These are phyloP conservation scores for Formica selysi DNA, from an alignment of 1,140 invertebrate genomes.

Conservation along the genomic window DNA sequence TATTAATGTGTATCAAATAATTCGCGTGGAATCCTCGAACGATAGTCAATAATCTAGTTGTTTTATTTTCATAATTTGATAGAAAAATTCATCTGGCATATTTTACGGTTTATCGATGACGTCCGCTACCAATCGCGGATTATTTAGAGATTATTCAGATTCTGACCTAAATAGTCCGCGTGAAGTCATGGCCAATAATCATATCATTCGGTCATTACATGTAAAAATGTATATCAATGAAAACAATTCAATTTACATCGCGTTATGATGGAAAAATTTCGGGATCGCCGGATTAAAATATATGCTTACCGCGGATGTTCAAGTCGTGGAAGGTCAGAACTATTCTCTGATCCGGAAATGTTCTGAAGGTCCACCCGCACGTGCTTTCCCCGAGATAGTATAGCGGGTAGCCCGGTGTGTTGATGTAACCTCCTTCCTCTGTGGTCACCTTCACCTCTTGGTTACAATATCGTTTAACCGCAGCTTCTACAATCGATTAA, in stretches of 20 bases:
- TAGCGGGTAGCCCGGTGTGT: slow-evolving; percentile 83
- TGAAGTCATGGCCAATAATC: too few relatives aligned
- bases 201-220: too few relatives aligned
- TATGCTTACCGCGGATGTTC: slow-evolving; percentile 82
- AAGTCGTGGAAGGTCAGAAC: slow-evolving; percentile 83
- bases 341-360: slow-evolving; percentile 83
- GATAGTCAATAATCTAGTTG: too few relatives aligned
- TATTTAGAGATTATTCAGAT: not conserved
- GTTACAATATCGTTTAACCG: slow-evolving; percentile 84
- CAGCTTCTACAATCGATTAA: slow-evolving; percentile 77
- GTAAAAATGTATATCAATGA: too few relatives aligned
- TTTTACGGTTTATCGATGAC: too few relatives aligned
- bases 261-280: not conserved
- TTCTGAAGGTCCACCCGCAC: slow-evolving; percentile 84
- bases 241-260: slow-evolving; percentile 1
- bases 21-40: too few relatives aligned
- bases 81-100: too few relatives aligned
- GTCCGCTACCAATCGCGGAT: not conserved
- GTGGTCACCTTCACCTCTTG: slow-evolving; percentile 78
- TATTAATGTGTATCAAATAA: too few relatives aligned
- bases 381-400: slow-evolving; percentile 82
- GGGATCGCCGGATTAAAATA: not conserved
- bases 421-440: slow-evolving; percentile 81
- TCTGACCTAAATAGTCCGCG: too few relatives aligned
- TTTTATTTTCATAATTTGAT: too few relatives aligned